Base-by-base conservation (phyloP, 37 sponge, comb jelly and placozoan species). In the Axinella damicornis region DNA sequence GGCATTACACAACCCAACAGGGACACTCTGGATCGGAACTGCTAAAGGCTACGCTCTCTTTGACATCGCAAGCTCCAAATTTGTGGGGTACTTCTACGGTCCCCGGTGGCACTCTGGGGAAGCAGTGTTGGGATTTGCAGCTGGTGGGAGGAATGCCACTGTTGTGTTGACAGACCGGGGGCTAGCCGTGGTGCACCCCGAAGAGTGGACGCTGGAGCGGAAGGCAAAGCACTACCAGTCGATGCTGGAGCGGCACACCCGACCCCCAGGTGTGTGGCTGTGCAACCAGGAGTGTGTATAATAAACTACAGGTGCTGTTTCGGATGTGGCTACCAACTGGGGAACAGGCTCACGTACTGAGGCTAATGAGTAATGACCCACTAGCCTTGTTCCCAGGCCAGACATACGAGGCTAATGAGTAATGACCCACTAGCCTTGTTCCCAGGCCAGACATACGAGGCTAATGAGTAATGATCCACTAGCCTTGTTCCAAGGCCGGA, bases 171-270 rank as follows among this genome's bases (percentile, higher is more conserved):
- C 80, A n/a, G 91, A 90, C 25, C 53, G 55, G 25, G 94, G 94
- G 4, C 21, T 90, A 53, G 76, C 91, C 22, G 53, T 94, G 32
- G 58, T 94, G 22, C 19, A 57, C 0, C 81, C 83, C 9, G 88
- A 87, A 58, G 80, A 73, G 67, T 94, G 94, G 94, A 94, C 94
- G 6, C 65, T 94, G 65, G 76, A 77, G 39, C 34, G 80, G 71
- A 91, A 94, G 74, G 92, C 95, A 0, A 56, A 30, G 31, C 89
- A 94, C 71, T 94, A 94, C 70, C 89, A 91, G 74, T 34, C 53
- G 24, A 91, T 94, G 86, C 39, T 94, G 69, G 55, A 32, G 20
- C 36, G 94, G 21, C 94, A 94, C 69, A 86, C 84, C 24, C 74
- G 94, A 38, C 60, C 76, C 5, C 94, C 94, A 74, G 94, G 92